Evolutionary conservation across 2,888 invertebrate genomes (phyloP), one percentile per base, ranked within the genome.

Genomic region (Bibio marci): DNA sequence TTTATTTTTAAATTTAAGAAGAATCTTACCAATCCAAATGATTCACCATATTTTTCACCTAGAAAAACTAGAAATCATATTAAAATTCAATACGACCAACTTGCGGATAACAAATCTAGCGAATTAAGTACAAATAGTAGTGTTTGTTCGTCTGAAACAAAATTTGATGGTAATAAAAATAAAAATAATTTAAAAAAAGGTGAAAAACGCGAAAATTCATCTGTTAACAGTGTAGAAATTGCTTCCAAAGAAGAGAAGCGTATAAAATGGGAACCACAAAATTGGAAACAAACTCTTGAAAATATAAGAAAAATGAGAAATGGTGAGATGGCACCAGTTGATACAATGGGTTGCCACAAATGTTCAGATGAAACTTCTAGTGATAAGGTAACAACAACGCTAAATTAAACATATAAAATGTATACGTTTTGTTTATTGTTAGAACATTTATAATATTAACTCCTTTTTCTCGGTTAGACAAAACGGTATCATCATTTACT

Each of bases 291-390:
- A 41, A 71, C 81, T 35, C 59, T 90, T 26, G 55, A 74, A 0
- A 88, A 92, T 56, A 73, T 97, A 38, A 66, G 72, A 43, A 66
- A 70, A 49, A 95, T 97, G 94, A 69, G 95, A 42, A 71, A 76
- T 28, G n/a, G n/a, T n/a, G n/a, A n/a, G n/a, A n/a, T n/a, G n/a
- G n/a, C n/a, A n/a, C n/a, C n/a, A n/a, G n/a, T n/a, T n/a, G n/a
- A n/a, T 59, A 69, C 77, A 1, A 90, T 94, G 91, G 97, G 95
- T 0, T 86, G 86, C 55, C 73, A 88, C 51, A 73, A 73, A 58
- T 79, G 80, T 50, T 69, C 73, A 43, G 90, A 91, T 62, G 59
- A 67, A 32, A 62, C 66, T 44, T 70, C 69, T 3, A 56, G 59
- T 49, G 53, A 51, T 34, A 61, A 60, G n/a, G n/a, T 11, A 27